Evolutionary conservation across 2,888 invertebrate species (phyloP), one percentile per base, ranked within the genome.

Genomic region (Eurytoma californica): DNA sequence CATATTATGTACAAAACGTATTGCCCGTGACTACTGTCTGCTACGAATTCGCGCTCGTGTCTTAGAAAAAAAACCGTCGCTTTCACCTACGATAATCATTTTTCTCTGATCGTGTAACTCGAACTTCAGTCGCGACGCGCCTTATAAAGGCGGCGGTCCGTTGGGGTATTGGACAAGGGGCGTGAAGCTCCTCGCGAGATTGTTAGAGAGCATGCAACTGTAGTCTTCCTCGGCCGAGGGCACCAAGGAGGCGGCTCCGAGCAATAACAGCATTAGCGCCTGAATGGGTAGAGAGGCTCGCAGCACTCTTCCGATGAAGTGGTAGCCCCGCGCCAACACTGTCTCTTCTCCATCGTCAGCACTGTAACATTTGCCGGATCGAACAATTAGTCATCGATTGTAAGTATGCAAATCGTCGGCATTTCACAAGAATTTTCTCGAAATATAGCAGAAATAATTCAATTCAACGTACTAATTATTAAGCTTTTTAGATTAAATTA

Each of bases 281-380:
- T 99, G 98, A 90, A 99, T 96, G 72, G 98, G 98, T 84, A 98
- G 92, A 28, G 98, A 97, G 74, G 97, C 96, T 88, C 97, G 93
- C 83, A 97, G 94, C 84, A 97, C 97, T 87, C 98, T 94, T 85
- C 96, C 95, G 90, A 97, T 93, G 93, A 97, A 97, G 83, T 95
- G 94, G 86, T 95, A 95, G 77, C 97, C 95, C 86, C 95, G 94
- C 81, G 93, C 91, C 87, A 96, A 92, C 75, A 94, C 93, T 84
- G 94, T 93, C 83, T 92, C 92, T 88, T 92, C 92, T 82, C 87
- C 92, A 87, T 90, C 91, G 89, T 90, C 91, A 90, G 90, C 91
- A 91, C 91, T 91, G 88, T 30, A 90, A 91, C 86, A 88, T 72
- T 57, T 58, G 30, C 3, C 39, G 9, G 39, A 9, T 39, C 39